Percentiles rank a stretch among this genome's conserved stretches.
These are phyloP conservation scores for Empis stercorea DNA, from an alignment of 2,888 invertebrate genomes.

Conservation along the genomic window DNA sequence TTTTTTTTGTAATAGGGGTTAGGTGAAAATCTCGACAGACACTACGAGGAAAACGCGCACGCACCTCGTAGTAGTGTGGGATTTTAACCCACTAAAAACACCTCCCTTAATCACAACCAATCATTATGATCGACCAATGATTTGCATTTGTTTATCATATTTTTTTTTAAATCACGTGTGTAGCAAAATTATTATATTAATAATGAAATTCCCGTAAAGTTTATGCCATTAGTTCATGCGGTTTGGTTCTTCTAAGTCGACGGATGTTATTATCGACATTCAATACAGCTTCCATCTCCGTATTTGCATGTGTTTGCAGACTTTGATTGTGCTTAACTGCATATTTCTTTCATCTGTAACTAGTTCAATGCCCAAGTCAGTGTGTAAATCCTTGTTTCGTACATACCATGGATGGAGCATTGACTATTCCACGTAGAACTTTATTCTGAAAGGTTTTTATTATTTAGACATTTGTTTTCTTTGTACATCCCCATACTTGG, in stretches of 20 bases:
- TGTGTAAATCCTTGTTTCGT: conserved; percentile 3
- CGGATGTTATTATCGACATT: conserved; percentile 1
- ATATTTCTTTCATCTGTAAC: conserved; percentile 1
- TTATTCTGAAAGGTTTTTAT: conserved; percentile 1
- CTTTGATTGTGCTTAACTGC: not conserved
- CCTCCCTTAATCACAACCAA: not conserved
- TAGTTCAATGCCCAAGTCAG: too few relatives aligned
- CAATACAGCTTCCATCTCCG: not conserved
- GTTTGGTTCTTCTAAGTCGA: conserved; percentile 2
- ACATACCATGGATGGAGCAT: conserved; percentile 5
- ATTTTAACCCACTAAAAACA: too few relatives aligned
- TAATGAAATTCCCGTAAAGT: not conserved
- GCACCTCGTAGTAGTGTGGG: not conserved
- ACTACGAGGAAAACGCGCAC: not conserved
- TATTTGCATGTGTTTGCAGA: not conserved
- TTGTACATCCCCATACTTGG: conserved; percentile 4
- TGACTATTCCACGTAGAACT: conserved; percentile 1
- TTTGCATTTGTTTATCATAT: not conserved
- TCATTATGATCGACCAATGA: not conserved
- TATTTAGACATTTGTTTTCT: conserved; percentile 2
- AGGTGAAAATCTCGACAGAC: too few relatives aligned
- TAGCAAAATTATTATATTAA: too few relatives aligned
- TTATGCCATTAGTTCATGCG: not conserved
- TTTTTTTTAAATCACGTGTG: too few relatives aligned
- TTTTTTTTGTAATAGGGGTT: too few relatives aligned